A percentile compares a stretch with the other conserved stretches of the same genome.
phyloP scores from a whole-genome alignment of 1,140 invertebrate genomes.

The Grapholita molesta region DNA sequence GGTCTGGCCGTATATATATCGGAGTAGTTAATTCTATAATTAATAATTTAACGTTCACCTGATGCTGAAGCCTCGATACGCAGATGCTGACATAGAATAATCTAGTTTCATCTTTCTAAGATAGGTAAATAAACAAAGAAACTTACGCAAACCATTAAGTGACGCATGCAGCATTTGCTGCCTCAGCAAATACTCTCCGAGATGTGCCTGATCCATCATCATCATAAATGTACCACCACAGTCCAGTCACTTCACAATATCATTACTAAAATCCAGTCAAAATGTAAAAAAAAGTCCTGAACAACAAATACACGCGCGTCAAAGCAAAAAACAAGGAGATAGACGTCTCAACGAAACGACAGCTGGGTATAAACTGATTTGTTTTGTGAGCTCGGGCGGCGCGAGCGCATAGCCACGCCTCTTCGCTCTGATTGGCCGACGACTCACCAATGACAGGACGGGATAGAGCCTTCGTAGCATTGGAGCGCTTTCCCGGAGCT shows the following conservation, averaged over 20 bases:
- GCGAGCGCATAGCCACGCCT: constrained; percentile 63
- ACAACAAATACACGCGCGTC: constrained; percentile 30
- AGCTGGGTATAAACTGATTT: constrained; percentile 63
- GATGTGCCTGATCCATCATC: constrained; percentile 74
- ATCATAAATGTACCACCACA: constrained; percentile 37
- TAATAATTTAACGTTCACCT: background rate
- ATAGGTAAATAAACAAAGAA: background rate
- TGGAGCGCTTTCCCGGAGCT: constrained; percentile 42
- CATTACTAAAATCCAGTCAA: constrained; percentile 26
- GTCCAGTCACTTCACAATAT: constrained; percentile 23
- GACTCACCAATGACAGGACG: constrained; percentile 50
- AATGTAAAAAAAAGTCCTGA: constrained; percentile 23
- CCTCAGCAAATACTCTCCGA: constrained; percentile 69
- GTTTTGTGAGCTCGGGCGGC: constrained; percentile 49
- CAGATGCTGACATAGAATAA: background rate
- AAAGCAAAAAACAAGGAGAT: constrained; percentile 19
- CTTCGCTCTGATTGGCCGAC: constrained; percentile 47
- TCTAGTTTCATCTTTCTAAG: background rate
- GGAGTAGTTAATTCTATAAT: no score
- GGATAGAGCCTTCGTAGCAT: constrained; percentile 49
- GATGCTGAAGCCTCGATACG: background rate
- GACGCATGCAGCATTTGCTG: constrained; percentile 73
- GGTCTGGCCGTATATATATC: no score
- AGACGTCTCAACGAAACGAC: constrained; percentile 54
- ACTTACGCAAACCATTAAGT: constrained; percentile 66